Percentiles rank a stretch among this genome's conserved stretches.
phyloP scores from a whole-genome alignment of 2,888 invertebrate genomes.

The Morpho helenor region DNA sequence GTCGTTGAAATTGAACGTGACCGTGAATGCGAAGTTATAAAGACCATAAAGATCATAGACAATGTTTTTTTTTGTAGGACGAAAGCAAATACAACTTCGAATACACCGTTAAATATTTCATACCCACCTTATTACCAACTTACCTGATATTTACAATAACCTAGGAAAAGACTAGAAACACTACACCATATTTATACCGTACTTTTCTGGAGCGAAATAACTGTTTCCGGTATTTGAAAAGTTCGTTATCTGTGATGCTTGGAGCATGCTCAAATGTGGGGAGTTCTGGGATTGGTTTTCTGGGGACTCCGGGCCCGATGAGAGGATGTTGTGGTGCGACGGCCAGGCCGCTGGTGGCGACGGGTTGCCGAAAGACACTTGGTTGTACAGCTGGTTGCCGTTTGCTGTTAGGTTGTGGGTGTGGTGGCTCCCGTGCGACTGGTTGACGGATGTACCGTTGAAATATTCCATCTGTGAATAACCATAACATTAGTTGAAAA shows the following conservation, averaged over 20 bases:
- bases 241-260: slow-evolving; percentile 74
- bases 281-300: slow-evolving; percentile 69
- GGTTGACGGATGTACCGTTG: slow-evolving; percentile 71
- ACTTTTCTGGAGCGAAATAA: slow-evolving; percentile 74
- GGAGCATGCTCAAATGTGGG: slow-evolving; percentile 70
- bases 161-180: slow-evolving; percentile 52
- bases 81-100: slow-evolving; percentile 18
- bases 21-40: slow-evolving; percentile 7
- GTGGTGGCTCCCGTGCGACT: slow-evolving; percentile 64
- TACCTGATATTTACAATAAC: slow-evolving; percentile 23
- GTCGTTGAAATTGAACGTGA: not conserved
- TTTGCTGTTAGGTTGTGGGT: slow-evolving; percentile 66
- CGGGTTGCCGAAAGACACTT: slow-evolving; percentile 72
- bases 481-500: slow-evolving; percentile 5
- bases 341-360: slow-evolving; percentile 70
- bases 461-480: slow-evolving; percentile 74
- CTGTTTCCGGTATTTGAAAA: slow-evolving; percentile 73
- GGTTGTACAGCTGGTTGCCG: slow-evolving; percentile 73
- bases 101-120: slow-evolving; percentile 10
- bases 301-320: slow-evolving; percentile 67
- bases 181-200: slow-evolving; percentile 78
- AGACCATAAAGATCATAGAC: not conserved
- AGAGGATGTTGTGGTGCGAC: slow-evolving; percentile 68
- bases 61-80: slow-evolving; percentile 13
- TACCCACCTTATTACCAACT: slow-evolving; percentile 13